Evolutionary conservation across 1,140 invertebrate species (phyloP).

Genomic region (Charaxes varanes): DNA sequence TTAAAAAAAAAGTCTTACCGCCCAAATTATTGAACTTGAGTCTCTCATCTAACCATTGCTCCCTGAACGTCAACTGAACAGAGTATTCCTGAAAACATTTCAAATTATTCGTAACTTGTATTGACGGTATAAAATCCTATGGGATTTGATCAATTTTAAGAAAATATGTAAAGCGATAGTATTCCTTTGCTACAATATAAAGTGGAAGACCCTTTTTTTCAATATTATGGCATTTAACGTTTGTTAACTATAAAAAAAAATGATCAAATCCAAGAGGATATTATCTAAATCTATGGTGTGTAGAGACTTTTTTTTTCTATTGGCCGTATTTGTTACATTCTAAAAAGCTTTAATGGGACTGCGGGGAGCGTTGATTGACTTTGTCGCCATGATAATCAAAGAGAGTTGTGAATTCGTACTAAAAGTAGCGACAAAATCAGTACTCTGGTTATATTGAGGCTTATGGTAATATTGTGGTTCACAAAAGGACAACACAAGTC

Average conservation of each 20-base stretch:
- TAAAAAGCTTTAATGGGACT: constrained; percentile 15
- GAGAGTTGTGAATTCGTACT: no score
- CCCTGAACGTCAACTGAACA: constrained; percentile 95
- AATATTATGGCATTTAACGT: no score
- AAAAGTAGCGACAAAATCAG: constrained; percentile 11
- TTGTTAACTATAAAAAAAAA: neutral
- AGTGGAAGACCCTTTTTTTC: no score
- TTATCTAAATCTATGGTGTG: constrained; percentile 4
- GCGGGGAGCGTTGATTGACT: constrained; percentile 10
- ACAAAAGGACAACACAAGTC: constrained; percentile 17
- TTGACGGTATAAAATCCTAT: neutral
- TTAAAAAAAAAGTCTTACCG: constrained; percentile 77
- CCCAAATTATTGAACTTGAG: constrained; percentile 92
- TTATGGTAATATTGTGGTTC: constrained; percentile 9
- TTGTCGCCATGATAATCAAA: constrained; percentile 13
- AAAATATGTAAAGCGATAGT: no score
- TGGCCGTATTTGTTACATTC: constrained; percentile 8
- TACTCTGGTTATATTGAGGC: constrained; percentile 3
- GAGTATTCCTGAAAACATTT: constrained; percentile 88
- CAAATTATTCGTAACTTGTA: constrained; percentile 1
- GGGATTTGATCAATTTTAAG: constrained; percentile 15
- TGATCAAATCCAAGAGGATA: constrained; percentile 13
- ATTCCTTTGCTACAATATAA: no score
- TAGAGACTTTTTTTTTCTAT: constrained; percentile 12
- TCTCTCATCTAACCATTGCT: constrained; percentile 96